Percentiles rank a stretch among this genome's conserved stretches.
phyloP scores from a whole-genome alignment of 2,113 vertebrate species.

The Crotalus viridis region DNA sequence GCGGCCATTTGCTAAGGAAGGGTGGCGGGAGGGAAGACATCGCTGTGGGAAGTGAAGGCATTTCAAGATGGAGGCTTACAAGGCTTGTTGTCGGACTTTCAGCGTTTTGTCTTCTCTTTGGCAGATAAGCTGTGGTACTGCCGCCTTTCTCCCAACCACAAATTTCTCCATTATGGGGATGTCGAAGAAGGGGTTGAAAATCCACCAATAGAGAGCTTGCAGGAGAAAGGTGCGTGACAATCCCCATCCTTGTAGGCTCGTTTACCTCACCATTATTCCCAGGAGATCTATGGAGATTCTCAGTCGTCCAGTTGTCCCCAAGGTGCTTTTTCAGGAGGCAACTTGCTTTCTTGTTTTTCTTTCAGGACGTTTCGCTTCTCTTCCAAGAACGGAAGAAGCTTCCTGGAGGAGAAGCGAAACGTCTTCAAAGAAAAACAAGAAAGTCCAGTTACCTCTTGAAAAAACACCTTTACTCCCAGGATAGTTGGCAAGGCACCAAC shows the following conservation, averaged over 20 bases:
- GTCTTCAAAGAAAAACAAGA: too few species aligned
- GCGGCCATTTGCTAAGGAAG: not conserved
- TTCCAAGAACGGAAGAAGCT: too few species aligned
- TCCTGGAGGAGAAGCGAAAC: too few species aligned
- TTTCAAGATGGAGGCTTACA: not conserved
- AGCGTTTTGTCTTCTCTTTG: not conserved
- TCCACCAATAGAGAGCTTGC: conserved; percentile 82
- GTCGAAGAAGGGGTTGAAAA: conserved; percentile 79
- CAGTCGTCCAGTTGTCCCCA: too few species aligned
- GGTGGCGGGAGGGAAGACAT: not conserved
- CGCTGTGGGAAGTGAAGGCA: not conserved
- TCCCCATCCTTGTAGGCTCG: not conserved
- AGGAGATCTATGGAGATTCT: too few species aligned
- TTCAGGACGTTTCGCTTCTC: too few species aligned
- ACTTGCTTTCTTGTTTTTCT: too few species aligned
- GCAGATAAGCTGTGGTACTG: conserved; percentile 98
- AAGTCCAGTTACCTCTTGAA: too few species aligned
- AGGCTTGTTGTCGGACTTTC: not conserved
- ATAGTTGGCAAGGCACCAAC: not conserved
- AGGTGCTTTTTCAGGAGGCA: too few species aligned
- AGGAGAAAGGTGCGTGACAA: conserved; percentile 85
- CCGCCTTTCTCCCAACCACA: conserved; percentile 93
- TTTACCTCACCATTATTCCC: too few species aligned
- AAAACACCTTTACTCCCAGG: too few species aligned
- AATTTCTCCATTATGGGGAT: conserved; percentile 93